These are phyloP conservation scores for Agonopterix alstromeriana DNA, from an alignment of 2,888 invertebrate species.

Conservation along the genomic window DNA sequence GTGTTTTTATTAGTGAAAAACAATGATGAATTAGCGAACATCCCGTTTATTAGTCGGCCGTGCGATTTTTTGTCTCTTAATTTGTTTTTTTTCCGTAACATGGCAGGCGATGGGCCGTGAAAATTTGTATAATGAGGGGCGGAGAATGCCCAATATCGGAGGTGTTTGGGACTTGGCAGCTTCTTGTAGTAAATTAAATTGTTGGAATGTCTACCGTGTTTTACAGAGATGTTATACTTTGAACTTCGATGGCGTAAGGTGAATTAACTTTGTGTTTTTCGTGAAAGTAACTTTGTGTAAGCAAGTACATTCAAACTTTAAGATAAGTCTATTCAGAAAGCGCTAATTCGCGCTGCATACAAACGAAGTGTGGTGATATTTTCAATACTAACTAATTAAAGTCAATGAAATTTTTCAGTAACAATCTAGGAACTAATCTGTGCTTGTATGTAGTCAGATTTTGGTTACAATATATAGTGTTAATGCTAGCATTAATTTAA, in stretches of 20 bases:
- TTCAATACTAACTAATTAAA: no score
- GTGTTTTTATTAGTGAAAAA: conserved; percentile 69
- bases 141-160: conserved; percentile 54
- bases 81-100: conserved; percentile 16
- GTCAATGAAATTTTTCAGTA: no score
- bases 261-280: conserved; percentile 11
- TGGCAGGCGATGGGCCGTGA: conserved; percentile 32
- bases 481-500: no score
- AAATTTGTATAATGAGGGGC: conserved; percentile 53
- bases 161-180: conserved; percentile 26
- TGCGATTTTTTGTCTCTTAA: conserved; percentile 23
- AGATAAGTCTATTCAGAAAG: no score
- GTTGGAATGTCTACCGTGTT: conserved; percentile 20
- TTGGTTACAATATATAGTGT: no score
- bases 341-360: no score
- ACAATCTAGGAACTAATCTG: no score
- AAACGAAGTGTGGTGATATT: no score
- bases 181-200: conserved; percentile 64
- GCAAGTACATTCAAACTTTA: no score
- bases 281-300: neutral
- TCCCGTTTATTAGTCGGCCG: conserved; percentile 33
- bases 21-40: conserved; percentile 67
- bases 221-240: no score
- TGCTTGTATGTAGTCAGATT: no score
- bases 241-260: conserved; percentile 20